These are phyloP conservation scores for Orthosia cruda DNA, from an alignment of 2,888 invertebrate species.

Conservation along the genomic window DNA sequence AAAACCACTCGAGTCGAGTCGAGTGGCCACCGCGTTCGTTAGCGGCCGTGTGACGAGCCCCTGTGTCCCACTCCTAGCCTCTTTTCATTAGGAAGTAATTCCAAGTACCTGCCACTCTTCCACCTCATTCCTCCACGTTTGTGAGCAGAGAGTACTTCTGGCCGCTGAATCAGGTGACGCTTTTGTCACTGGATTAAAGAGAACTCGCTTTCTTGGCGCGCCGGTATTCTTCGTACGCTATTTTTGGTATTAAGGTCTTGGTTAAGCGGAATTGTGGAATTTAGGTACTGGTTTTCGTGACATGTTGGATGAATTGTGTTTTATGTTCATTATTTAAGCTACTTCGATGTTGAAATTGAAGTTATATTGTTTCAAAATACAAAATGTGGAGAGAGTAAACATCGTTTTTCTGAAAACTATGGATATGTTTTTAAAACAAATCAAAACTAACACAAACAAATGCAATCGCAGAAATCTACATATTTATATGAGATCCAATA, in stretches of 20 bases:
- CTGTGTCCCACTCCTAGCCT: constrained; percentile 88
- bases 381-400: neutral
- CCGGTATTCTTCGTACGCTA: constrained; percentile 83
- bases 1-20: constrained; percentile 80
- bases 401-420: neutral
- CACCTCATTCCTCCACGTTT: constrained; percentile 90
- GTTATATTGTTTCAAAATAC: neutral
- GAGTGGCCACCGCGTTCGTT: constrained; percentile 89
- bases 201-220: constrained; percentile 87
- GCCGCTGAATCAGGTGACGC: constrained; percentile 90
- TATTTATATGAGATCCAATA: constrained; percentile 46
- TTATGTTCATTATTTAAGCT: neutral
- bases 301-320: constrained; percentile 47
- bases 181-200: constrained; percentile 92
- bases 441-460: constrained; percentile 34
- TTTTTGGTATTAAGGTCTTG: constrained; percentile 86
- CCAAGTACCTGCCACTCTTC: constrained; percentile 90
- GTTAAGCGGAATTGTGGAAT: constrained; percentile 71
- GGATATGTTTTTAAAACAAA: constrained; percentile 7
- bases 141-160: constrained; percentile 87
- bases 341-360: neutral
- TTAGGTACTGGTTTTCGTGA: constrained; percentile 62
- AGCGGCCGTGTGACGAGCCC: constrained; percentile 88
- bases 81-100: constrained; percentile 92
- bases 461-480: constrained; percentile 41